Conservation (phyloP, 2,888 invertebrate genomes). For the Catocala fraxini region DNA sequence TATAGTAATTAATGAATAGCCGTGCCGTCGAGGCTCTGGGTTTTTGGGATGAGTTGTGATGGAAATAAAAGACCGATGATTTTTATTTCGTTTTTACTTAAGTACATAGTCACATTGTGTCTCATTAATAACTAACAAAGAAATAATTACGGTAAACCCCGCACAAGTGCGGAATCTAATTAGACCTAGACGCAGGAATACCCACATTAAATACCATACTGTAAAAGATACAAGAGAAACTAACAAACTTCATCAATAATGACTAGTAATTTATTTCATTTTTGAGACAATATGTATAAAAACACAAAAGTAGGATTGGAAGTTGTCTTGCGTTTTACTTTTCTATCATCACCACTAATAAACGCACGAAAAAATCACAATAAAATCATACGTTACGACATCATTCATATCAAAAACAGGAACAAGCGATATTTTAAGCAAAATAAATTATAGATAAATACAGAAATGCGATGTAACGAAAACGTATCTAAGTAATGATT, state of each 20-base stretch:
- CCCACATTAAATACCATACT: slow-evolving; percentile 67
- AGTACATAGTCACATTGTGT: slow-evolving; percentile 77
- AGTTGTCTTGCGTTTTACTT: slow-evolving; percentile 72
- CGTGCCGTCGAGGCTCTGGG: too few species aligned
- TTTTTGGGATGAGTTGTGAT: not conserved
- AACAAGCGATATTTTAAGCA: slow-evolving; percentile 80
- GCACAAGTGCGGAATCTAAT: slow-evolving; percentile 63
- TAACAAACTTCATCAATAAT: slow-evolving; percentile 81
- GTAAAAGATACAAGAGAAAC: slow-evolving; percentile 74
- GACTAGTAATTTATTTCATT: slow-evolving; percentile 80
- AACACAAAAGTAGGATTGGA: slow-evolving; percentile 72
- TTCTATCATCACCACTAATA: slow-evolving; percentile 72
- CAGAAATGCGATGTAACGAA: slow-evolving; percentile 77
- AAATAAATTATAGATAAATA: slow-evolving; percentile 71
- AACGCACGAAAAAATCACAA: slow-evolving; percentile 75
- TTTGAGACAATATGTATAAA: slow-evolving; percentile 71
- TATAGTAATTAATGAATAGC: too few species aligned
- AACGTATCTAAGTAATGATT: slow-evolving; percentile 58
- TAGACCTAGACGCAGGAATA: slow-evolving; percentile 80
- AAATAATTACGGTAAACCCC: slow-evolving; percentile 73
- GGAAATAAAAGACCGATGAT: slow-evolving; percentile 47
- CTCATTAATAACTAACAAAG: slow-evolving; percentile 75
- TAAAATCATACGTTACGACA: slow-evolving; percentile 69
- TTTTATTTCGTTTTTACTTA: slow-evolving; percentile 72
- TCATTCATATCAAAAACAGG: slow-evolving; percentile 77